phyloP scores from a whole-genome alignment of 2,888 invertebrate genomes.

The Galeruca laticollis region DNA sequence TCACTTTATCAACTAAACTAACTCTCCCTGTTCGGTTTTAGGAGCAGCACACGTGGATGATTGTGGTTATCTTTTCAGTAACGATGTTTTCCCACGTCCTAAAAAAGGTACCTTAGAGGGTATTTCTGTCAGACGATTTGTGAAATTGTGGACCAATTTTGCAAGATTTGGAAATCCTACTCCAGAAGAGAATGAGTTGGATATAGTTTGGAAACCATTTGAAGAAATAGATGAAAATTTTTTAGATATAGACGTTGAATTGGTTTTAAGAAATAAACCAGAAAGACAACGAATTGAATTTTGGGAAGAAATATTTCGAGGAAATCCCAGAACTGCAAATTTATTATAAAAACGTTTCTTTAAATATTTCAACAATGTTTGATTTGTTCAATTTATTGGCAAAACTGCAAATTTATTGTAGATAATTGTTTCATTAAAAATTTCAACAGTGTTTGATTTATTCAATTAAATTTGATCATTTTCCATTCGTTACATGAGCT shows the following conservation, averaged over 20 bases:
- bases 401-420: not conserved
- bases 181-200: conserved; percentile 41
- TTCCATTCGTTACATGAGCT: too few species aligned
- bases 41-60: conserved; percentile 43
- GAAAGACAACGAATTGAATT: conserved; percentile 54
- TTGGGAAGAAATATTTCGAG: conserved; percentile 49
- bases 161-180: conserved; percentile 53
- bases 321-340: conserved; percentile 17
- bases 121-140: conserved; percentile 48
- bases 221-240: conserved; percentile 49
- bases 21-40: conserved; percentile 19
- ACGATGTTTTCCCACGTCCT: conserved; percentile 41
- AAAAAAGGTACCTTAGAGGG: conserved; percentile 39
- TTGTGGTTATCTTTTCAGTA: conserved; percentile 37
- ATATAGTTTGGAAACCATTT: conserved; percentile 53
- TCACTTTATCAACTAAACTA: too few species aligned
- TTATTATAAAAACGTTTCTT: not conserved
- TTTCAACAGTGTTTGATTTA: too few species aligned
- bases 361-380: too few species aligned
- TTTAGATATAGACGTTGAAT: conserved; percentile 55
- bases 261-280: conserved; percentile 49
- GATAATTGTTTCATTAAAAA: too few species aligned
- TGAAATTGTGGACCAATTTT: conserved; percentile 57
- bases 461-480: too few species aligned
- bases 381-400: too few species aligned